Percentiles rank a stretch among this genome's conserved stretches.
phyloP scores from a whole-genome alignment of 2,797 vertebrate species.

The Cebuella pygmaea region DNA sequence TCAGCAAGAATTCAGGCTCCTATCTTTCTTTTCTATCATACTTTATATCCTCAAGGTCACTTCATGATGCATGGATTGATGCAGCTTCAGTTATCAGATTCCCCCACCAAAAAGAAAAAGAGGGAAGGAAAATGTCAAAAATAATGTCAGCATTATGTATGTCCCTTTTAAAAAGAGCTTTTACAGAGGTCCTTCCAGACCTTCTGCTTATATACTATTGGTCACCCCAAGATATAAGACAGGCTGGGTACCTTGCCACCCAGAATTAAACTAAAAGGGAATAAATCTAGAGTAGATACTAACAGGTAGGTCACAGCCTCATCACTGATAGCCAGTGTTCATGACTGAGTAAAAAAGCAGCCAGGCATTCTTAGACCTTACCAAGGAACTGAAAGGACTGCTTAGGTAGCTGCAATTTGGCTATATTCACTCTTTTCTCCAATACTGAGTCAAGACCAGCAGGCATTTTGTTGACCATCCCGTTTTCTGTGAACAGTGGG shows the following conservation, averaged over 20 bases:
- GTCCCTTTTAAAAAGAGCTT: neutral
- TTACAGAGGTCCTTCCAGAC: neutral
- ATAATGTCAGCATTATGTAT: neutral
- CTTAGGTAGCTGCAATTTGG: neutral
- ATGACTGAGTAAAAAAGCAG: neutral
- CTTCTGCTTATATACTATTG: neutral
- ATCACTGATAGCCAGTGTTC: neutral
- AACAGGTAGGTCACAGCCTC: neutral
- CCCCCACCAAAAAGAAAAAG: neutral
- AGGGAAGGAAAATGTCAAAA: neutral
- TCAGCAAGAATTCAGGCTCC: neutral
- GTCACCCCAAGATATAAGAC: neutral
- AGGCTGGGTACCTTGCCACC: neutral
- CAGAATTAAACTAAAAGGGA: neutral
- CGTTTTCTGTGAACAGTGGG: neutral
- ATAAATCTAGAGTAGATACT: neutral
- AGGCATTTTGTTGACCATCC: neutral
- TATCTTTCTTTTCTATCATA: neutral
- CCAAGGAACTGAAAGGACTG: neutral
- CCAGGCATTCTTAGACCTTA: neutral
- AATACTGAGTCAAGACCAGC: neutral
- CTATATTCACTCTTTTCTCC: neutral
- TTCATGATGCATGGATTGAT: neutral
- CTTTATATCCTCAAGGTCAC: neutral
- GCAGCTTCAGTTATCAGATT: neutral